Percentiles rank a stretch among this genome's conserved stretches.
Evolutionary conservation across 2,113 vertebrate species (phyloP).

Genomic region (Scopus umbretta): DNA sequence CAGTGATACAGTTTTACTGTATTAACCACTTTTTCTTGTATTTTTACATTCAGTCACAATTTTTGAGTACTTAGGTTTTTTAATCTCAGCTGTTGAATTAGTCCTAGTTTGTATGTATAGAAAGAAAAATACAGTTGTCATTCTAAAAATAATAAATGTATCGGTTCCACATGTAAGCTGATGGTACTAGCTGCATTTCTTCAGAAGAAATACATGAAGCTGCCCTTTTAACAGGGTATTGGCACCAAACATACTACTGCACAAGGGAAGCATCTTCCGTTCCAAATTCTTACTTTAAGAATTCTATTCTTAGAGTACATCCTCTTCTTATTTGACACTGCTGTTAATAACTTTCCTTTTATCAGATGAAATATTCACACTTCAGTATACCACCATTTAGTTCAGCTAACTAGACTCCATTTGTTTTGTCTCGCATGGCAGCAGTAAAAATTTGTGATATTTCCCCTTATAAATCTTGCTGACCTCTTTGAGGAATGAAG

Average conservation of each 20-base stretch:
- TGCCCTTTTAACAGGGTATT: not conserved
- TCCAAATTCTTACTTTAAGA: not conserved
- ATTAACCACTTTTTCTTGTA: not conserved
- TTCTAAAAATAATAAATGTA: not conserved
- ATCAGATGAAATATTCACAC: not conserved
- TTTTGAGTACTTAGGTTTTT: not conserved
- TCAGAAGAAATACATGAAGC: not conserved
- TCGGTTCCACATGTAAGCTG: not conserved
- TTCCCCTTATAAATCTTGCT: not conserved
- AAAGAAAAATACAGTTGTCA: not conserved
- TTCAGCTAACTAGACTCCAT: not conserved
- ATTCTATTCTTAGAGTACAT: not conserved
- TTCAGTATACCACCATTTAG: not conserved
- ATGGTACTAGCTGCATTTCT: not conserved
- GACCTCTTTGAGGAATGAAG: not conserved
- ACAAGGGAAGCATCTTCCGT: not conserved
- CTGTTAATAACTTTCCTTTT: not conserved
- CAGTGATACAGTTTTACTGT: not conserved
- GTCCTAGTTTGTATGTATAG: not conserved
- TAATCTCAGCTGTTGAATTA: not conserved
- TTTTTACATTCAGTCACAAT: not conserved
- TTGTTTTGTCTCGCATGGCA: not conserved
- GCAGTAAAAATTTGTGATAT: not conserved
- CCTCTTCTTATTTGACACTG: not conserved
- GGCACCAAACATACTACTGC: not conserved